Evolutionary conservation across 2,888 invertebrate species (phyloP), one percentile per base, ranked within the genome.

Genomic region (Zootermopsis nevadensis): DNA sequence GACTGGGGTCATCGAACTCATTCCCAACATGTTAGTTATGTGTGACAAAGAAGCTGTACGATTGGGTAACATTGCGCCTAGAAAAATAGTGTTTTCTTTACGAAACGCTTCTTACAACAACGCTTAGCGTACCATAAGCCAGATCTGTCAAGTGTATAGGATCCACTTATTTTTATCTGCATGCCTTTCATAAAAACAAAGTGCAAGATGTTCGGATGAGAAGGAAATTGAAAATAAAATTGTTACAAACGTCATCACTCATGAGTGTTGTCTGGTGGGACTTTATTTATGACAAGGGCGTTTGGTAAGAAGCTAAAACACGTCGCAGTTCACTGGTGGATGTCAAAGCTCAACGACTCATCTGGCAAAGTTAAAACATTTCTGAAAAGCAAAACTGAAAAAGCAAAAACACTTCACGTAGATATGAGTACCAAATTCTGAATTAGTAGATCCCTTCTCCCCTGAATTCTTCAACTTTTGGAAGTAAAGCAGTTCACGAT

Each of bases 1-100:
- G 60, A 79, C 35, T 35, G 66, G n/a, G 79, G 79, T 79, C 79
- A 66, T 66, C 79, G 79, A 66, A 79, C 79, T 66, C 79, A 69
- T 69, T 69, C 33, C 33, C 33, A 69, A 69, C 60, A 60, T 27
- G 60, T 60, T 60, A 69, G 33, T 33, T 69, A 69, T 31, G 24
- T 19, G 60, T 35, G 66, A 79, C 66, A 66, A 66, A 60, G 79
- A 66, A 35, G 79, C 42, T 60, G 38, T 38, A n/a, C 42, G 79
- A 77, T 77, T 77, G 77, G 31, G 53, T 53, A 55, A 77, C 55
- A 55, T 31, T 76, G 42, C 8, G 27, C 4, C 12, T 2, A 22
- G 69, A 69, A 69, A 30, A 69, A 69, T 60, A 22, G 33, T 69
- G 69, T 69, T 69, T 69, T 10, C 69, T 69, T 69, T 69, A 33